These are phyloP conservation scores for Calameuta pallipes DNA, from an alignment of 2,888 invertebrate species.

Conservation along the genomic window DNA sequence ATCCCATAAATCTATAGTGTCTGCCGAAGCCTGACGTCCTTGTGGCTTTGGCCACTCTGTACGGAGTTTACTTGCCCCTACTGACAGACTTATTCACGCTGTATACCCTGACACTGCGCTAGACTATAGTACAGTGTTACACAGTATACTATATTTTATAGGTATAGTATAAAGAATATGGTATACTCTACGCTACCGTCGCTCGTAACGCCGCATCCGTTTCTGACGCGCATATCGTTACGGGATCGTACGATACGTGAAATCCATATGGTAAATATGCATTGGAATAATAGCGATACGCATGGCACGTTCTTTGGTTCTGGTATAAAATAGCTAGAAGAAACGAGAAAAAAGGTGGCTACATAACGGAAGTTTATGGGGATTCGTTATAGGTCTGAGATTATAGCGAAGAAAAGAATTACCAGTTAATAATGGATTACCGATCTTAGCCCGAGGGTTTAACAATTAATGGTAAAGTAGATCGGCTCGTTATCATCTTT, in stretches of 20 bases:
- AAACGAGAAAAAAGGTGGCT: neutral
- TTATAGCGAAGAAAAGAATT: neutral
- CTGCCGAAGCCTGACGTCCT: constrained; percentile 52
- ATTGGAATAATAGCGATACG: neutral
- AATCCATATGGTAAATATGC: neutral
- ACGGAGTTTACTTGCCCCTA: constrained; percentile 29
- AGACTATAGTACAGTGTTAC: neutral
- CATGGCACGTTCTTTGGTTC: neutral
- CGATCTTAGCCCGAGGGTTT: neutral
- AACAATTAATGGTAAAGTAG: neutral
- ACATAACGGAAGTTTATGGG: neutral
- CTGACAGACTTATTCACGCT: constrained; percentile 24
- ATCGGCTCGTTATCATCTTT: neutral
- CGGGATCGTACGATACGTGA: neutral
- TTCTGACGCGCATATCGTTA: neutral
- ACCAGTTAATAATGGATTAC: neutral
- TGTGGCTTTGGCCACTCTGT: constrained; percentile 40
- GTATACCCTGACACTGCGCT: neutral
- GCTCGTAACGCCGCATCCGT: neutral
- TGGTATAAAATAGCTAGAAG: neutral
- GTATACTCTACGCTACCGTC: neutral
- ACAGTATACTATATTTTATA: neutral
- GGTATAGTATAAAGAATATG: neutral
- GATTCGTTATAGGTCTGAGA: neutral
- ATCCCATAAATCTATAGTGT: constrained; percentile 49